Conservation (phyloP, 2,797 vertebrate genomes). For the Rhinogobio ventralis region DNA sequence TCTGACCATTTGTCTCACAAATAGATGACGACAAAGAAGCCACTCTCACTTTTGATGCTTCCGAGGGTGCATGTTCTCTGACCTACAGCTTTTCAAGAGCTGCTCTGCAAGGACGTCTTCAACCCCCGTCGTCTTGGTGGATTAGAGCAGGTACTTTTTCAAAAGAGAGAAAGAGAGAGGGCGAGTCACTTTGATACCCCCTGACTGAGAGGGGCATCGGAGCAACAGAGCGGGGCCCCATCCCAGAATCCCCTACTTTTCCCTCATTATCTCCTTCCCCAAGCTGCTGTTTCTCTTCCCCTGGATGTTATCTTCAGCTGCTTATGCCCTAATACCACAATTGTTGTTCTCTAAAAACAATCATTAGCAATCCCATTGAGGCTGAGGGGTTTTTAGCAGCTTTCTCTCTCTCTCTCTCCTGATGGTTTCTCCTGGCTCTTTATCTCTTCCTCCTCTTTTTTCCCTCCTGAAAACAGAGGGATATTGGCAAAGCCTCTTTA, state of each 20-base stretch:
- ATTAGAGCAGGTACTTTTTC: constrained; percentile 48
- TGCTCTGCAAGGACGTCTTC: constrained; percentile 31
- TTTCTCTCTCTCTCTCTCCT: constrained; percentile 74
- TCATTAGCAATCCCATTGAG: constrained; percentile 81
- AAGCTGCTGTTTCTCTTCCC: constrained; percentile 66
- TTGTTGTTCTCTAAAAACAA: constrained; percentile 83
- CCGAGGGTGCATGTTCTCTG: constrained; percentile 4
- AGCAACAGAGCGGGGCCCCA: constrained; percentile 66
- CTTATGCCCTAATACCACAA: constrained; percentile 80
- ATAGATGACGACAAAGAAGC: constrained; percentile 8
- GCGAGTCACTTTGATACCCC: constrained; percentile 38
- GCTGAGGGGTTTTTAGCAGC: constrained; percentile 74
- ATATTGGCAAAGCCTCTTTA: constrained; percentile 83
- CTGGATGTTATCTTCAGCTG: constrained; percentile 79
- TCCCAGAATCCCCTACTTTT: constrained; percentile 73
- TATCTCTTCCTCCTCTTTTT: constrained; percentile 59
- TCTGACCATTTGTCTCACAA: constrained; percentile 37
- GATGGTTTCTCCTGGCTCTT: constrained; percentile 65
- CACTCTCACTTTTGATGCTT: background rate
- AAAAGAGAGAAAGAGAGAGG: constrained; percentile 37
- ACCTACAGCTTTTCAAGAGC: constrained; percentile 31
- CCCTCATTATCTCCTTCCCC: constrained; percentile 73
- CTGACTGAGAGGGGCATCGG: constrained; percentile 46
- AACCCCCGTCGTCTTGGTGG: constrained; percentile 11
- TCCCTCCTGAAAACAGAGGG: constrained; percentile 72